These are phyloP conservation scores for Platanista minor DNA, from an alignment of 2,113 vertebrate genomes.

Conservation along the genomic window DNA sequence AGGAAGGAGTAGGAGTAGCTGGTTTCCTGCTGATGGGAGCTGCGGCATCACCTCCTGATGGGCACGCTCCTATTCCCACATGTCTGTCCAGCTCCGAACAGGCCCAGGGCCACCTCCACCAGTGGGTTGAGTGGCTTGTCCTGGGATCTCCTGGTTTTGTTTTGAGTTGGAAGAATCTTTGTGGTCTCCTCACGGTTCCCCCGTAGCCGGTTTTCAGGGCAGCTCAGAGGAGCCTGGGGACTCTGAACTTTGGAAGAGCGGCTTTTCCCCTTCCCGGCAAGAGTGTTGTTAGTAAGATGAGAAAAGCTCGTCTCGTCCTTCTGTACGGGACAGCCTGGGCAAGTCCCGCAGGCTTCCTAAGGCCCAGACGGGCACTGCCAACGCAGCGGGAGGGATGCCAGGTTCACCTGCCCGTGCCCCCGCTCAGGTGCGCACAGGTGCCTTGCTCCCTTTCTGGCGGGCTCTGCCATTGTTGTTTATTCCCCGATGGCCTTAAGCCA, in stretches of 20 bases:
- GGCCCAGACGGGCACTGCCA: neutral
- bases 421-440: fast-evolving
- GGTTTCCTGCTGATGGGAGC: neutral
- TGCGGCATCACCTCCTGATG: neutral
- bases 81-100: neutral
- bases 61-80: fast-evolving
- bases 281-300: no score
- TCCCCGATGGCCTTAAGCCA: fast-evolving
- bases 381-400: neutral
- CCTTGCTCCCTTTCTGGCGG: fast-evolving
- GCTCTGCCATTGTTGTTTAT: fast-evolving
- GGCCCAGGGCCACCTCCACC: neutral
- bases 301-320: no score
- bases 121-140: neutral
- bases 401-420: neutral
- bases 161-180: fast-evolving
- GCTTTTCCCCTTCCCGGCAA: neutral
- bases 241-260: no score
- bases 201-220: no score
- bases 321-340: neutral
- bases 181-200: neutral
- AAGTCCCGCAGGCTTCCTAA: neutral
- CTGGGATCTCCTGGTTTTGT: neutral
- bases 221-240: neutral
- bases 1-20: neutral